These are phyloP conservation scores for Tichodroma muraria DNA, from an alignment of 2,113 vertebrate genomes.

Conservation along the genomic window DNA sequence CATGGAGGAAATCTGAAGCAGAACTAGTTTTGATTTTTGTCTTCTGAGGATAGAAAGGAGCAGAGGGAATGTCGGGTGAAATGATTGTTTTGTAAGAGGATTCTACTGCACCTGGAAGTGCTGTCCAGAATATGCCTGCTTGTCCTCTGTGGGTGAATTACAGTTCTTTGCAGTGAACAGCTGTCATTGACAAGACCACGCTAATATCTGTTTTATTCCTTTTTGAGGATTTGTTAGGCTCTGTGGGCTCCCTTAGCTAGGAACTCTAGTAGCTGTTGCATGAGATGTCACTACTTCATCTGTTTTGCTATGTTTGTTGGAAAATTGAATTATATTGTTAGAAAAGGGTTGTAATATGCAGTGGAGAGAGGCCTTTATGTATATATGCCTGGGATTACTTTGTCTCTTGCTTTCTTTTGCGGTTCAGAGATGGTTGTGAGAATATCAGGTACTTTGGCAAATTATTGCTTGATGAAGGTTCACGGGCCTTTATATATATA, in stretches of 20 bases:
- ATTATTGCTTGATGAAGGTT: neutral
- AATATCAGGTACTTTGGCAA: neutral
- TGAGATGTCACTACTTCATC: neutral
- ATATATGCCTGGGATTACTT: neutral
- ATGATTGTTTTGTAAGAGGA: constrained; percentile 1
- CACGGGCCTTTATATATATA: neutral
- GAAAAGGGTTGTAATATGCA: neutral
- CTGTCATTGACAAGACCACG: neutral
- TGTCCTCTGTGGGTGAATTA: neutral
- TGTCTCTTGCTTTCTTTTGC: neutral
- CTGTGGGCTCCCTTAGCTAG: neutral
- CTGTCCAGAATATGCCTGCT: neutral
- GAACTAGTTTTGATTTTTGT: neutral
- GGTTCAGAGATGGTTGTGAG: neutral
- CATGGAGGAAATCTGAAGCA: neutral
- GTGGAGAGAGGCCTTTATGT: neutral
- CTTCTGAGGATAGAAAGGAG: neutral
- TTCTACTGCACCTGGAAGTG: neutral
- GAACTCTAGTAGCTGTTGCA: neutral
- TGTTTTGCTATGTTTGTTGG: neutral
- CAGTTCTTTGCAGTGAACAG: neutral
- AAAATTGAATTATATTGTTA: neutral
- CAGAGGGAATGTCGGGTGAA: neutral
- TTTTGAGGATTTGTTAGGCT: neutral
- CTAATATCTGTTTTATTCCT: neutral